Conservation (phyloP, 1,140 invertebrate genomes). For the Scaptomyza hsui region DNA sequence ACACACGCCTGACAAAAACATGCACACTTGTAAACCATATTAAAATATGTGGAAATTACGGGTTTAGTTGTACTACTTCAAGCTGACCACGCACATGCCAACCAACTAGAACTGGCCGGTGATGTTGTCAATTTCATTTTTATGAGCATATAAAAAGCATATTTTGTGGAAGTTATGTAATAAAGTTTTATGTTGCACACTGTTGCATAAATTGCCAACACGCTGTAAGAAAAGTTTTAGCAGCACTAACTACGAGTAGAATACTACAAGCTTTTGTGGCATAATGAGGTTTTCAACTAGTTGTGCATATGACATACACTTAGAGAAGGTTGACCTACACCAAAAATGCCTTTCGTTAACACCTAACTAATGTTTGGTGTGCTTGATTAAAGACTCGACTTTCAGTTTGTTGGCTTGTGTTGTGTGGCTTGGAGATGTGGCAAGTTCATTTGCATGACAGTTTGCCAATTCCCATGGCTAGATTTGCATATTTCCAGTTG, state of each 20-base stretch:
- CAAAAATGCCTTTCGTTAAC: constrained; percentile 51
- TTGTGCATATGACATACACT: constrained; percentile 42
- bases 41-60: constrained; percentile 69
- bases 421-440: constrained; percentile 4
- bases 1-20: constrained; percentile 7
- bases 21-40: constrained; percentile 28
- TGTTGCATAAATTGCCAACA: constrained; percentile 77
- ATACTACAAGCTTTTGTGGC: constrained; percentile 23
- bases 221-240: constrained; percentile 44
- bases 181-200: constrained; percentile 76
- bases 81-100: constrained; percentile 18
- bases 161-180: constrained; percentile 68
- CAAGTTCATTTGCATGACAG: constrained; percentile 61
- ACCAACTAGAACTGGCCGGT: constrained; percentile 10
- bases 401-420: not conserved
- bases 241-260: constrained; percentile 53
- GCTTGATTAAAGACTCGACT: constrained; percentile 28
- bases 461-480: constrained; percentile 35
- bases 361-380: constrained; percentile 44
- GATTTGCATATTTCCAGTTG: constrained; percentile 70
- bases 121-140: constrained; percentile 43
- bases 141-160: constrained; percentile 52
- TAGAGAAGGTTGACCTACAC: constrained; percentile 39
- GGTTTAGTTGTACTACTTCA: constrained; percentile 29
- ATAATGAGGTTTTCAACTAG: constrained; percentile 48